A percentile compares a stretch with the other conserved stretches of the same genome.
Conservation (phyloP, 2,113 vertebrate genomes). For the Brachionichthys hirsutus region DNA sequence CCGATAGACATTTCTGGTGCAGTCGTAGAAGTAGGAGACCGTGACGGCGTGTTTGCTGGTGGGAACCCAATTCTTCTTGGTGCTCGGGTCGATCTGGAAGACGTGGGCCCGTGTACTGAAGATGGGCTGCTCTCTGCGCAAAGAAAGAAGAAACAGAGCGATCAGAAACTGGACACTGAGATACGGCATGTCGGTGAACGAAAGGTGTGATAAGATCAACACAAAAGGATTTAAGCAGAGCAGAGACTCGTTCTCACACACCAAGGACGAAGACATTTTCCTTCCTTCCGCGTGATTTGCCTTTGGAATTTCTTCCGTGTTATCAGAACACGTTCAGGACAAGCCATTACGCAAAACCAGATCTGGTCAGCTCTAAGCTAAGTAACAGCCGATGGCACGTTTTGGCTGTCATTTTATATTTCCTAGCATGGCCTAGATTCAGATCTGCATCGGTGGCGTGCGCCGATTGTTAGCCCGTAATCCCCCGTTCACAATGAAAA, state of each 20-base stretch:
- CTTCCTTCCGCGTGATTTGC: constrained; percentile 37
- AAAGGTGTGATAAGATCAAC: too few relatives aligned
- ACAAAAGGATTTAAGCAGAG: too few relatives aligned
- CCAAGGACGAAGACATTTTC: background rate
- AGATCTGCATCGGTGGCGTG: constrained; percentile 14
- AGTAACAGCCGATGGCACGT: too few relatives aligned
- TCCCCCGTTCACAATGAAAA: constrained; percentile 64
- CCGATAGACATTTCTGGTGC: constrained; percentile 95
- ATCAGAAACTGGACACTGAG: background rate
- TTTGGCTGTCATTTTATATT: background rate
- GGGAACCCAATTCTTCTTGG: constrained; percentile 99
- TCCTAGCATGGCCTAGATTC: constrained; percentile 27
- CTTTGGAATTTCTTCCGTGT: constrained; percentile 8
- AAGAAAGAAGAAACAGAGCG: background rate
- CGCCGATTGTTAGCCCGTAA: constrained; percentile 54
- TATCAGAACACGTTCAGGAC: constrained; percentile 2
- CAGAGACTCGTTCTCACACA: too few relatives aligned
- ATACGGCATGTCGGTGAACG: too few relatives aligned
- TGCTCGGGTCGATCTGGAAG: constrained; percentile 98
- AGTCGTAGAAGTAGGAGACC: constrained; percentile 98
- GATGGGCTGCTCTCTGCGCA: constrained; percentile 96
- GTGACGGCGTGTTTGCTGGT: constrained; percentile 96
- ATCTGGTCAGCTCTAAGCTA: too few relatives aligned
- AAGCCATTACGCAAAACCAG: constrained; percentile 7
- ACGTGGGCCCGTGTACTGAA: constrained; percentile 97